Evolutionary conservation across 2,113 vertebrate species (phyloP), one percentile per base, ranked within the genome.

Genomic region (Austrofundulus limnaeus): DNA sequence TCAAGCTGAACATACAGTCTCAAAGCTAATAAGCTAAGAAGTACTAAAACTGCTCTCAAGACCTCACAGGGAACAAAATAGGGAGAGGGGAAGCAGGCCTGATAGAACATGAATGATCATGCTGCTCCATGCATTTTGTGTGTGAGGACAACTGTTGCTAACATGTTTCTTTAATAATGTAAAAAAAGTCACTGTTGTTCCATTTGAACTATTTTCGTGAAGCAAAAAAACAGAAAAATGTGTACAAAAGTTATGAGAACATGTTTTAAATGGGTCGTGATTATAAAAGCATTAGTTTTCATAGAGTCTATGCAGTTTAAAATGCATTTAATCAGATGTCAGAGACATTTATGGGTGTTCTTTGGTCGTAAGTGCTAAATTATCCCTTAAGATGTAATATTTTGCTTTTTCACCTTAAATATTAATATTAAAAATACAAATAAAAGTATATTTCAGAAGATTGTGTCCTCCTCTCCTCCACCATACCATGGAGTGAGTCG

Each of bases 401-500:
- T 34, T 9, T 45, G 4, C 21, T 16, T 16, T 15, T 49, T 16
- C 23, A 49, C 47, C 47, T 15, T 14, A 49, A 49, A 19, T 24
- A 6, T 15, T 15, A 25, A 24, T 14, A 49, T 24, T 49, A 15
- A 28, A 28, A 28, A 28, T 28, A 28, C 19, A 20, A 7, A 51
- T 20, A 39, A 21, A 20, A 4, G 17, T 31, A 28, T 4, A 10
- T n/a, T 48, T 75, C 75, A 93, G 71, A 92, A 92, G 17, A 55
- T 19, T 5, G 83, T 90, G 68, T 92, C 91, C n/a, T 89, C 85
- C 20, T 81, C 80, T 24, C 1, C 48, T 23, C 17, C 66, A 5
- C 86, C 43, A 6, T 90, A 88, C 89, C 94, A 92, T 5, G 80
- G 86, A 0, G 92, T 90, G 43, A 96, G 85, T 55, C 86, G 87